Evolutionary conservation across 1,140 invertebrate genomes (phyloP), one percentile per base, ranked within the genome.

Genomic region (Lineus longissimus): DNA sequence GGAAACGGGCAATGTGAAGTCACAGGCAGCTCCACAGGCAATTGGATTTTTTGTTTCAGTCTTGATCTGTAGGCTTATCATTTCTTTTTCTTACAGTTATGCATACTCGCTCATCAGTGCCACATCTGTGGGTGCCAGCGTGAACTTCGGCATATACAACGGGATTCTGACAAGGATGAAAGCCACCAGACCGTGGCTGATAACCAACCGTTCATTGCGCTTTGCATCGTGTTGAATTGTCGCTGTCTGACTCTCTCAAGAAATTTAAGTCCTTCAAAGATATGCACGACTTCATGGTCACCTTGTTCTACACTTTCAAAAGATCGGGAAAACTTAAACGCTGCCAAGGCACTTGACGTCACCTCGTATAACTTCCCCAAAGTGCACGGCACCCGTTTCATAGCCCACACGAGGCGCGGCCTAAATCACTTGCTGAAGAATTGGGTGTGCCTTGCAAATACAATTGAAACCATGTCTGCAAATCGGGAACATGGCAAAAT

Each of bases 321-420:
- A 4, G n/a, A 23, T 51, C 47, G 4, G 47, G 47, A 51, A 51
- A 51, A n/a, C 4, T 51, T 6, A 51, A 51, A n/a, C 47, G 47
- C 9, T 27, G 47, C 19, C 4, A n/a, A 4, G 6, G 25, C 25
- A 6, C 4, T 51, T 23, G 47, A n/a, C n/a, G 47, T 51, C n/a
- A 19, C n/a, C 9, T 6, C n/a, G 6, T 51, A 51, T n/a, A 27
- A n/a, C 4, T 23, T 27, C 9, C n/a, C 47, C n/a, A 51, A 51
- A 51, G 47, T 51, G n/a, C 47, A 51, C n/a, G 47, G 47, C n/a
- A 27, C 47, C 6, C 47, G 47, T 27, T 51, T 51, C n/a, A 27
- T 51, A 51, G 25, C n/a, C 47, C 47, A 51, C 25, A 4, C 4
- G 25, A 6, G 47, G 9, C 6, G 19, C 6, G 47, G 47, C n/a